Evolutionary conservation across 1,140 invertebrate genomes (phyloP).

Genomic region (Teleopsis dalmanni): DNA sequence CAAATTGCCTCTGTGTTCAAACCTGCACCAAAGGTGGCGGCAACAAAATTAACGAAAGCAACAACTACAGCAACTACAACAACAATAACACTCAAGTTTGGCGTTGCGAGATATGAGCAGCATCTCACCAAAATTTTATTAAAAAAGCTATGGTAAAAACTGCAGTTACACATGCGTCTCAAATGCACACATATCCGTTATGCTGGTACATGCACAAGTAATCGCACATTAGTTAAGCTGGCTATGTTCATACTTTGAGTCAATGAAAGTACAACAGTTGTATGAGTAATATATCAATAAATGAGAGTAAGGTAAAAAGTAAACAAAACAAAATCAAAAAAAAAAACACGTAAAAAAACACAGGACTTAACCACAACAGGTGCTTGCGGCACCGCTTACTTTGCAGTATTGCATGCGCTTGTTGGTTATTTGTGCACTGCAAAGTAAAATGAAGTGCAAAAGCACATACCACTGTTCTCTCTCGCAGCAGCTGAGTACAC

Average conservation of each 20-base stretch:
- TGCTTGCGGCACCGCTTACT: not conserved
- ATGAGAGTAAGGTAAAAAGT: too few species aligned
- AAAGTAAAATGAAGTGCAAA: not conserved
- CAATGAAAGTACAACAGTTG: too few species aligned
- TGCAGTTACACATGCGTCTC: not conserved
- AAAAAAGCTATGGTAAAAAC: slow-evolving; percentile 1
- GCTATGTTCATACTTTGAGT: too few species aligned
- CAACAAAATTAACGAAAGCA: not conserved
- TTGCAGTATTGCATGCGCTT: not conserved
- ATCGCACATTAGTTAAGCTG: too few species aligned
- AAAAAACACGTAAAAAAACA: not conserved
- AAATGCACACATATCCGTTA: not conserved
- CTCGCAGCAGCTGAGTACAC: too few species aligned
- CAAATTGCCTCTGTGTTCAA: not conserved
- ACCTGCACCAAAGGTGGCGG: not conserved
- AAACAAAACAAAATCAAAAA: not conserved
- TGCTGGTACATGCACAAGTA: not conserved
- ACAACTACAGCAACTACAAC: not conserved
- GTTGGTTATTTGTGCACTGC: not conserved
- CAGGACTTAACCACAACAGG: not conserved
- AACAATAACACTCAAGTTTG: not conserved
- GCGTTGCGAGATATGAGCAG: too few species aligned
- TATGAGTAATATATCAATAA: too few species aligned
- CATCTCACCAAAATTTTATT: not conserved
- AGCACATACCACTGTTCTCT: too few species aligned